A percentile compares a stretch with the other conserved stretches of the same genome.
These are phyloP conservation scores for Leptocoma aspasia DNA, from an alignment of 2,113 vertebrate species.

Conservation along the genomic window DNA sequence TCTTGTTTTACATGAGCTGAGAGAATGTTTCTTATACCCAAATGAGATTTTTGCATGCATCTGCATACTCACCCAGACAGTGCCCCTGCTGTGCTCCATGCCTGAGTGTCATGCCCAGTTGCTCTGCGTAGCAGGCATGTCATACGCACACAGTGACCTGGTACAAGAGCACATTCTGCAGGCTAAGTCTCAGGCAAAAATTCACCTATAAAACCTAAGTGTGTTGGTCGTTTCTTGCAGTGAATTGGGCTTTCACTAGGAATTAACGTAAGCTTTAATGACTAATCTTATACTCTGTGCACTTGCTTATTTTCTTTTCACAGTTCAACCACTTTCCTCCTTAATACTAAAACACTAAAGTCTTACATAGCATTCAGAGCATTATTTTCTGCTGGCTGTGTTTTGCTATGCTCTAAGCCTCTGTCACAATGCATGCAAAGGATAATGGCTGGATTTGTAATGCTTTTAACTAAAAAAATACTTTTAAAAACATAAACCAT, in stretches of 20 bases:
- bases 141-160: slow-evolving; percentile 24
- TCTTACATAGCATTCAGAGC: slow-evolving; percentile 57
- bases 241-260: slow-evolving; percentile 53
- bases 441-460: slow-evolving; percentile 44
- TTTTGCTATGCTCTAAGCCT: slow-evolving; percentile 59
- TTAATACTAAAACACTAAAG: slow-evolving; percentile 28
- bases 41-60: slow-evolving; percentile 18
- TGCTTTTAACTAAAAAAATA: slow-evolving; percentile 61
- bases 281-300: slow-evolving; percentile 23
- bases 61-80: slow-evolving; percentile 2
- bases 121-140: slow-evolving; percentile 50
- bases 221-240: slow-evolving; percentile 4
- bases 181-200: slow-evolving; percentile 15
- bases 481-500: slow-evolving; percentile 34
- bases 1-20: not conserved
- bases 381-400: slow-evolving; percentile 42
- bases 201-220: slow-evolving; percentile 41
- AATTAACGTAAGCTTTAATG: slow-evolving; percentile 52
- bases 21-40: slow-evolving; percentile 4
- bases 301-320: slow-evolving; percentile 53
- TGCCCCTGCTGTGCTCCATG: slow-evolving; percentile 41
- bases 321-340: slow-evolving; percentile 41
- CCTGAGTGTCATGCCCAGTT: not conserved
- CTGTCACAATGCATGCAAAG: slow-evolving; percentile 66
- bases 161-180: slow-evolving; percentile 42